phyloP scores from a whole-genome alignment of 2,113 vertebrate genomes.

The Protobothrops mucrosquamatus region DNA sequence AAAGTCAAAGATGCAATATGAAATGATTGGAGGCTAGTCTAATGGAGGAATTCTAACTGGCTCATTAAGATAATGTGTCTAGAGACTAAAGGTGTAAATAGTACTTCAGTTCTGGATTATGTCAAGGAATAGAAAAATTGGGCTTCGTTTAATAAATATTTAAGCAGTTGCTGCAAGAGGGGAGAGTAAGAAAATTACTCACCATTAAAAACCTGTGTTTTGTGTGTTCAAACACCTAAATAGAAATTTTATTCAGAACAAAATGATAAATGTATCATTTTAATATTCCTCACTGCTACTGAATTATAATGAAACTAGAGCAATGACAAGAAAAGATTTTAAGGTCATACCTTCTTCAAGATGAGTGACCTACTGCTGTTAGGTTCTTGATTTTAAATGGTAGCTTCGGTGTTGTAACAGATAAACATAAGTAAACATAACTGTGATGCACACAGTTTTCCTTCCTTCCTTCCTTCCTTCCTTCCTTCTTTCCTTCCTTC shows the following conservation, averaged over 20 bases:
- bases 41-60: slow-evolving; percentile 65
- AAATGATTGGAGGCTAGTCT: slow-evolving; percentile 61
- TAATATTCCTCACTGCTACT: slow-evolving; percentile 22
- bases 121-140: slow-evolving; percentile 59
- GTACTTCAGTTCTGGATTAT: slow-evolving; percentile 43
- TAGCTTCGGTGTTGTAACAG: not conserved
- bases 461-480: not conserved
- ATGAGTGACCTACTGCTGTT: not conserved
- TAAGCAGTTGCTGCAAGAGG: slow-evolving; percentile 19
- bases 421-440: not conserved
- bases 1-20: slow-evolving; percentile 45
- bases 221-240: slow-evolving; percentile 61
- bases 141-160: slow-evolving; percentile 65
- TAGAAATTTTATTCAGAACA: slow-evolving; percentile 57
- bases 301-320: slow-evolving; percentile 37
- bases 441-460: not conserved
- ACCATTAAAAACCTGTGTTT: slow-evolving; percentile 62
- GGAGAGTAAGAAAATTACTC: slow-evolving; percentile 58
- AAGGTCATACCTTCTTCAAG: slow-evolving; percentile 13
- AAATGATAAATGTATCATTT: slow-evolving; percentile 53
- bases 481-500: not conserved
- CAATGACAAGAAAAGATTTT: slow-evolving; percentile 31
- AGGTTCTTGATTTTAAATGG: not conserved
- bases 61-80: slow-evolving; percentile 54
- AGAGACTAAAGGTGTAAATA: slow-evolving; percentile 48